Conservation (phyloP, 2,888 invertebrate genomes). For the Chrysolina oricalcia region DNA sequence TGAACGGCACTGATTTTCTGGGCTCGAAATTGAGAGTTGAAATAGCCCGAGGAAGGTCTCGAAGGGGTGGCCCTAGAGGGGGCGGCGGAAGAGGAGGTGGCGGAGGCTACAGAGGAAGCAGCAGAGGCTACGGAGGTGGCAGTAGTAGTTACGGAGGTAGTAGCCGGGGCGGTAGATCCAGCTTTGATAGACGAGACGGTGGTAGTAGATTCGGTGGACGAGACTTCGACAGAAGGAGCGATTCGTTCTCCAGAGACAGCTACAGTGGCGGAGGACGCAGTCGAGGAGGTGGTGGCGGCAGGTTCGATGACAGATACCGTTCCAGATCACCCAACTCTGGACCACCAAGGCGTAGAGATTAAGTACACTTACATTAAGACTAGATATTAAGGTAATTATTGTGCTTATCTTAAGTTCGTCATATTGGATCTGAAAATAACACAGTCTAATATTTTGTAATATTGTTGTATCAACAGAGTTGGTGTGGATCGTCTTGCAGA, state of each 20-base stretch:
- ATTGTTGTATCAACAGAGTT: slow-evolving; percentile 11
- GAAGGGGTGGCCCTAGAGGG: slow-evolving; percentile 77
- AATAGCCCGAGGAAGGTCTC: slow-evolving; percentile 87
- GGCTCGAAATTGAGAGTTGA: slow-evolving; percentile 92
- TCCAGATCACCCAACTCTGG: slow-evolving; percentile 62
- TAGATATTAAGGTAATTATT: slow-evolving; percentile 28
- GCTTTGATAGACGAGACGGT: slow-evolving; percentile 48
- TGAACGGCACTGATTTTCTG: slow-evolving; percentile 91
- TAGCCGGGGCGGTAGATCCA: slow-evolving; percentile 68
- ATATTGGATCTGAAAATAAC: slow-evolving; percentile 3
- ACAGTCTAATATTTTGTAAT: slow-evolving; percentile 13
- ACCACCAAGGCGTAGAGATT: slow-evolving; percentile 56
- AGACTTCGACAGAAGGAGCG: slow-evolving; percentile 60
- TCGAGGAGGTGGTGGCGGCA: slow-evolving; percentile 58
- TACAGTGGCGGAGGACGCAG: slow-evolving; percentile 61
- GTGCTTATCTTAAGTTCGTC: slow-evolving; percentile 6
- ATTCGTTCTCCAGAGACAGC: slow-evolving; percentile 58
- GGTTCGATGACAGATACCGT: slow-evolving; percentile 61
- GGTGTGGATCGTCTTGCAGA: not conserved
- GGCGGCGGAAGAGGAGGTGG: slow-evolving; percentile 74
- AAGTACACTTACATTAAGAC: slow-evolving; percentile 29
- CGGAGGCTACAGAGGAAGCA: slow-evolving; percentile 66
- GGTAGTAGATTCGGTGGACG: slow-evolving; percentile 57
- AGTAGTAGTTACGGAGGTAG: slow-evolving; percentile 58
- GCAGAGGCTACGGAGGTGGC: slow-evolving; percentile 58